Evolutionary conservation across 2,113 vertebrate genomes (phyloP), one percentile per base, ranked within the genome.

Genomic region (Clupea harengus): DNA sequence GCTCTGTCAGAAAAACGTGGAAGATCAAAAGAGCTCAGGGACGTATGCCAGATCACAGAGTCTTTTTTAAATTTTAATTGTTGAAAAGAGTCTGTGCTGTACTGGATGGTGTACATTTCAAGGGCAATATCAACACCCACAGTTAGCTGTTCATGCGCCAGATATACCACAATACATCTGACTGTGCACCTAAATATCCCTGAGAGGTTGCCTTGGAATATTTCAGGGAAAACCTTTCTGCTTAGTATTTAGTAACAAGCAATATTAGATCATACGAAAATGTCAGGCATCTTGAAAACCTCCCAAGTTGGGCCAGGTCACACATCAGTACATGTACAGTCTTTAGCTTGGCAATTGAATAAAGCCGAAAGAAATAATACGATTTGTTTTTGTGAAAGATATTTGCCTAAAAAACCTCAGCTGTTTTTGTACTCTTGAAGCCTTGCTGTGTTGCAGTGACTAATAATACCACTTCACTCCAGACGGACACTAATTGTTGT

Each of bases 401-500:
- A 84, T 78, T 83, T 83, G 45, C 39, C 32, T 3, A 50, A 86
- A 10, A 78, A 4, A 22, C 0, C 11, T 52, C 50, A 60, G 8
- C 18, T 85, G 47, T 90, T 82, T 46, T 22, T 78, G 39, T 82
- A 78, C 46, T 83, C 72, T 15, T 81, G 72, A 32, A 78, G 28
- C 25, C 25, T 4, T 78, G 72, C 72, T 17, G 72, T 39, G 72
- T 15, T 32, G 32, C 72, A 60, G 15, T 83, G 85, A 60, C 81
- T 85, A 82, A 86, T 87, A 88, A 85, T 81, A 81, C 20, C 47
- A 84, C 60, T 82, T 85, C 84, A 91, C 84, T 89, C 87, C 83
- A 81, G 89, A 86, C 84, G 88, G 82, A 91, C 89, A 88, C 88
- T 85, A 82, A 75, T 83, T 88, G 85, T 47, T 54, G 82, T 84